phyloP scores from a whole-genome alignment of 2,888 invertebrate species.

The Apotomis capreana region DNA sequence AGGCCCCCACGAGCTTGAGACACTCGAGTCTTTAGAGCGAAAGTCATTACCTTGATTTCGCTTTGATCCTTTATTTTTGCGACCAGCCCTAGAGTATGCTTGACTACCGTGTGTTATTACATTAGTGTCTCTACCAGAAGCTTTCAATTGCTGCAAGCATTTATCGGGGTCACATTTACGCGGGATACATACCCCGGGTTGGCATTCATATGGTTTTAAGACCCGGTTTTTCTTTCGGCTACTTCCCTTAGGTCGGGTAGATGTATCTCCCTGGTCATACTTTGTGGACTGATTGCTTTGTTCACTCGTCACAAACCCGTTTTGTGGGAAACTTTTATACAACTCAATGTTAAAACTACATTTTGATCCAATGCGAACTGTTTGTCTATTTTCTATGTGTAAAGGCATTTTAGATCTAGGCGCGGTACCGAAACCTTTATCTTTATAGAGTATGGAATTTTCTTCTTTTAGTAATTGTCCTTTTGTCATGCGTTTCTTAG shows the following conservation, averaged over 20 bases:
- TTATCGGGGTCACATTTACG: not conserved
- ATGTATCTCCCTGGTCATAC: not conserved
- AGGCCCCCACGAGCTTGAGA: not conserved
- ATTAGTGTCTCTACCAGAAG: too few relatives aligned
- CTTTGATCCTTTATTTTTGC: not conserved
- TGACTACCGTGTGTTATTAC: too few relatives aligned
- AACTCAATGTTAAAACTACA: constrained; percentile 27
- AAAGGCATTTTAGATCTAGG: not conserved
- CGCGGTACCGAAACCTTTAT: not conserved
- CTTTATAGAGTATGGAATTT: not conserved
- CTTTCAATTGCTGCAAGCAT: too few relatives aligned
- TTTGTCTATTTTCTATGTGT: not conserved
- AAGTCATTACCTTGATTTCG: not conserved
- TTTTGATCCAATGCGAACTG: constrained; percentile 22
- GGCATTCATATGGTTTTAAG: not conserved
- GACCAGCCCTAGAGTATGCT: too few relatives aligned
- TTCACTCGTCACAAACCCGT: not conserved
- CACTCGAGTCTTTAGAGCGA: not conserved
- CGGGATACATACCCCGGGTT: constrained; percentile 6
- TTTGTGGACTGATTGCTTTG: not conserved
- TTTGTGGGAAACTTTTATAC: not conserved
- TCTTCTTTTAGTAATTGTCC: not conserved
- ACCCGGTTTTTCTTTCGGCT: not conserved
- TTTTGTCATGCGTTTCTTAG: not conserved
- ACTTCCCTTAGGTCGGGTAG: not conserved